phyloP scores from a whole-genome alignment of 1,140 invertebrate genomes.

The Leptinotarsa lineolata region DNA sequence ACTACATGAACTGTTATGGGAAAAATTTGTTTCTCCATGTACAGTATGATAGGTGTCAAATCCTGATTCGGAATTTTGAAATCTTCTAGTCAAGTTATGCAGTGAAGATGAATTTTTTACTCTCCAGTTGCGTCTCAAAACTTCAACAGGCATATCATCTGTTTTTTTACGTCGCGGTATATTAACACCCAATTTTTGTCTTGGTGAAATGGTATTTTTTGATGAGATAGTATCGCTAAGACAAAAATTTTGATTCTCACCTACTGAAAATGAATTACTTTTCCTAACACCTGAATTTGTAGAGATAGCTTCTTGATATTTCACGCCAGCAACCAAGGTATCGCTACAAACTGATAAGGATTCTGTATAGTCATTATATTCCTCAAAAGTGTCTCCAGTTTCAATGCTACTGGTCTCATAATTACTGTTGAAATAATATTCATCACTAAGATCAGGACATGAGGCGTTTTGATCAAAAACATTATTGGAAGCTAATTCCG shows the following conservation, averaged over 20 bases:
- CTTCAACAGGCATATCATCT: conserved; percentile 38
- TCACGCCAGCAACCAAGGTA: background rate
- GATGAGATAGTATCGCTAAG: background rate
- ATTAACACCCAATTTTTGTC: conserved; percentile 17
- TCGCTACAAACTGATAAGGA: conserved; percentile 22
- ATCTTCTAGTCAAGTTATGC: conserved; percentile 44
- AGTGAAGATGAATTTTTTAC: conserved; percentile 46
- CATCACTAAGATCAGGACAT: conserved; percentile 48
- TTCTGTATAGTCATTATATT: conserved; percentile 28
- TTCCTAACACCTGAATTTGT: conserved; percentile 6
- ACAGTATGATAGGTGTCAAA: conserved; percentile 50
- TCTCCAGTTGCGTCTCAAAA: conserved; percentile 41
- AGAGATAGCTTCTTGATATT: conserved; percentile 12
- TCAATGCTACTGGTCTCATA: conserved; percentile 15
- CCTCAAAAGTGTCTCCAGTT: conserved; percentile 19
- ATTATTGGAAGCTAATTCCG: conserved; percentile 36
- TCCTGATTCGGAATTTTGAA: conserved; percentile 19
- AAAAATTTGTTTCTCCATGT: conserved; percentile 38
- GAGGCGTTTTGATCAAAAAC: conserved; percentile 44
- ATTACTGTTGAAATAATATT: conserved; percentile 21
- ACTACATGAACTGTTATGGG: background rate
- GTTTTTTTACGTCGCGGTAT: conserved; percentile 28
- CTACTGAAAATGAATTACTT: conserved; percentile 7
- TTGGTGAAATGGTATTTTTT: conserved; percentile 8
- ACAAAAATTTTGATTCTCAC: conserved; percentile 11